These are phyloP conservation scores for Clarias gariepinus DNA, from an alignment of 2,113 vertebrate genomes.

Conservation along the genomic window DNA sequence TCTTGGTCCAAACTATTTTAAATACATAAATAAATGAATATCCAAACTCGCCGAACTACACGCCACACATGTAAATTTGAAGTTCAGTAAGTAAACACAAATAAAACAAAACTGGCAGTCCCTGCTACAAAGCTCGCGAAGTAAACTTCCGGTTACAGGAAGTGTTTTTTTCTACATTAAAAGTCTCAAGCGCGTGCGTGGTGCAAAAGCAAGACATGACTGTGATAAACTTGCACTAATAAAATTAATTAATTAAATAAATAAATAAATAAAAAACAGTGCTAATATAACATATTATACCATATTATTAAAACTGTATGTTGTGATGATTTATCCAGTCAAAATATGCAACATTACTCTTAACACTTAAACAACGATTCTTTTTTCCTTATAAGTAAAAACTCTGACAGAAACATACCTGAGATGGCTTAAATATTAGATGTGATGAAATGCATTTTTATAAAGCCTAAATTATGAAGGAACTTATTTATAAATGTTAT, in stretches of 20 bases:
- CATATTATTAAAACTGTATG: not conserved
- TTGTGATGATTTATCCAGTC: not conserved
- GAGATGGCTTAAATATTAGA: too few species aligned
- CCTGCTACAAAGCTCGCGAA: not conserved
- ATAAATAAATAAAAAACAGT: not conserved
- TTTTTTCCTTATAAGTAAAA: too few species aligned
- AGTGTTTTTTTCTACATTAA: conserved; percentile 17
- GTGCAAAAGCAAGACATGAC: not conserved
- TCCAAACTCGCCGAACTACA: not conserved
- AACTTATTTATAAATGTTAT: too few species aligned
- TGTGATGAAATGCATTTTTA: too few species aligned
- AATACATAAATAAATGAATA: not conserved
- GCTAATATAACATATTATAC: too few species aligned
- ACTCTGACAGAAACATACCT: not conserved
- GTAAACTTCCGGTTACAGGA: not conserved
- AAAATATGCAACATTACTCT: not conserved
- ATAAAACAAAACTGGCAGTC: not conserved
- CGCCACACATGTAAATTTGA: not conserved
- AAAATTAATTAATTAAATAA: not conserved
- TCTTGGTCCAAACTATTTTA: not conserved
- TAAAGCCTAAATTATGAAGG: too few species aligned
- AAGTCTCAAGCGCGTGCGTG: not conserved
- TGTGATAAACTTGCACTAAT: not conserved
- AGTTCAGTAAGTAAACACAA: not conserved
- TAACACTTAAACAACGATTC: not conserved